Base-by-base conservation (phyloP, 2,888 invertebrate genomes). In the Branchellion lobata region DNA sequence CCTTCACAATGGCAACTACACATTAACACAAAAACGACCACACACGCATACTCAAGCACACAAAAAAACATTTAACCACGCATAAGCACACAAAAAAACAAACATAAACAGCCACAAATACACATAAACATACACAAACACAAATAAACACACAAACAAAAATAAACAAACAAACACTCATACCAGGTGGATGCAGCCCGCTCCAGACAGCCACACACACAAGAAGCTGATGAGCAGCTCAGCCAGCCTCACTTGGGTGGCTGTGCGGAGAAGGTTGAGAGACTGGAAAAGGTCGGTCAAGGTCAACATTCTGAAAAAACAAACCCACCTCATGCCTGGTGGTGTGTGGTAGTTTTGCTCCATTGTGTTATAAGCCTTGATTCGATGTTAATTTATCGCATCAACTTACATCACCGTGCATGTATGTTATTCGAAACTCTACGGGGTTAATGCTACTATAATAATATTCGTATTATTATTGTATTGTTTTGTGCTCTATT, bases 101-200 rank as follows among this genome's bases (percentile, higher is more conserved):
- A n/a, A n/a, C n/a, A n/a, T 47, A 47, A 14, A 47, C 18, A 14
- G 8, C 47, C 18, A 47, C 47, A 47, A 47, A 47, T 47, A 14
- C 47, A 14, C 18, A 47, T 14, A 47, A 47, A 47, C 11, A 18
- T 47, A 14, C 5, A 57, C 5, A n/a, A n/a, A 57, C 21, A 14
- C 8, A n/a, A 18, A 57, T 57, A 5, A n/a, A n/a, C 3, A 14
- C 24, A 57, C 21, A 57, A 57, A 69, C 5, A n/a, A 14, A n/a
- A 11, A 69, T n/a, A 69, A n/a, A n/a, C n/a, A n/a, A n/a, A n/a
- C n/a, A n/a, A n/a, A n/a, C n/a, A n/a, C n/a, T n/a, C 65, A 1
- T 8, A 77, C 77, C 65, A 77, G 33, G 34, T 77, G 77, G 33
- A 77, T 36, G 57, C 27, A 77, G n/a, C 77, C 77, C 3, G 77